phyloP scores from a whole-genome alignment of 2,888 invertebrate genomes.

The Papilio gigon region DNA sequence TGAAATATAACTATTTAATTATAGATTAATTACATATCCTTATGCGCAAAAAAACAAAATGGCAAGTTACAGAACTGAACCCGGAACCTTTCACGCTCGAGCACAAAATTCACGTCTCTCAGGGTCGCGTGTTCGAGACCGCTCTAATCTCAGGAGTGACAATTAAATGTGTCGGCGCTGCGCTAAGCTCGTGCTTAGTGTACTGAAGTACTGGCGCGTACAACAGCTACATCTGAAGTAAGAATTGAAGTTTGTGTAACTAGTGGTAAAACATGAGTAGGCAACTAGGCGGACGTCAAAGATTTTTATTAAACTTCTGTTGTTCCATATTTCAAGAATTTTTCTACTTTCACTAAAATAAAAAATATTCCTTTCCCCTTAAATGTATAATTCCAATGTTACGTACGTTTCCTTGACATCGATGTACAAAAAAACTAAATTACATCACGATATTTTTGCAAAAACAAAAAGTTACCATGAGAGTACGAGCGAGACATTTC shows the following conservation, averaged over 20 bases:
- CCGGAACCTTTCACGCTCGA: conserved; percentile 34
- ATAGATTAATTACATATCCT: conserved; percentile 4
- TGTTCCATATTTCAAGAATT: too few relatives aligned
- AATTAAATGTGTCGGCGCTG: conserved; percentile 8
- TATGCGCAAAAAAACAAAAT: conserved; percentile 2
- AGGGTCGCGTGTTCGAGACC: conserved; percentile 13
- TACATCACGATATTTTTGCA: conserved; percentile 6
- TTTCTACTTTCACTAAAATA: not conserved
- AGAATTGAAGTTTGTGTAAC: too few relatives aligned
- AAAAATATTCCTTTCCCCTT: not conserved
- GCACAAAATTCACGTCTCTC: conserved; percentile 13
- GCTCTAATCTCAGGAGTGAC: conserved; percentile 11
- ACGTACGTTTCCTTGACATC: not conserved
- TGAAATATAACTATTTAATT: not conserved
- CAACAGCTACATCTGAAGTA: not conserved
- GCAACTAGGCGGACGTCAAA: too few relatives aligned
- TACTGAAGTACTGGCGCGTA: not conserved
- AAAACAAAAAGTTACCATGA: not conserved
- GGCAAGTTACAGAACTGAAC: not conserved
- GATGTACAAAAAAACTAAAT: not conserved
- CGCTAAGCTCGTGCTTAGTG: not conserved
- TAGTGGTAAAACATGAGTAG: too few relatives aligned
- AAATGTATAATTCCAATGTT: not conserved
- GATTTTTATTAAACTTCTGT: too few relatives aligned
- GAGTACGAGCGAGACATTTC: not conserved